phyloP scores from a whole-genome alignment of 1,140 invertebrate species.

The Papilio dardanus region DNA sequence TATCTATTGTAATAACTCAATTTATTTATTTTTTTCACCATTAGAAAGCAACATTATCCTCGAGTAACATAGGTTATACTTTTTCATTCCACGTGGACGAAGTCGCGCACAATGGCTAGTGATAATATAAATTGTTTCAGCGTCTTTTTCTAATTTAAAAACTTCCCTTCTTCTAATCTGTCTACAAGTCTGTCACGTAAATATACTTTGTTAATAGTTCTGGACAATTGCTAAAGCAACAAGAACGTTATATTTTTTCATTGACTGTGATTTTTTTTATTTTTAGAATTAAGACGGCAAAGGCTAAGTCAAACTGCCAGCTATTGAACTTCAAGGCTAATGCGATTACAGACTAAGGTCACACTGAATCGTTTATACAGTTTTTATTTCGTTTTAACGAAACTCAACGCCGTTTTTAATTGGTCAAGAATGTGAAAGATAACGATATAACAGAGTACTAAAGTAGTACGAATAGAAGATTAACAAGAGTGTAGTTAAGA shows the following conservation, averaged over 20 bases:
- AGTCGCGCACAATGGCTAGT: too few species aligned
- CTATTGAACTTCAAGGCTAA: conserved; percentile 32
- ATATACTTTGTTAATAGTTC: background rate
- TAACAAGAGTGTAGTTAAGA: background rate
- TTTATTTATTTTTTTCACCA: too few species aligned
- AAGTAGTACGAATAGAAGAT: background rate
- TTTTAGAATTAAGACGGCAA: conserved; percentile 26
- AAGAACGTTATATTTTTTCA: background rate
- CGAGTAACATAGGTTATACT: too few species aligned
- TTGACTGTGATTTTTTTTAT: conserved; percentile 27
- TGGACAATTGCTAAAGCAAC: background rate
- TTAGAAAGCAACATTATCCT: too few species aligned
- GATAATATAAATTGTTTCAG: too few species aligned
- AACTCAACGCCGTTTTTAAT: background rate
- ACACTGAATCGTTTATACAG: conserved; percentile 16
- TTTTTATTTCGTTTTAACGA: conserved; percentile 13
- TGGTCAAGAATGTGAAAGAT: background rate
- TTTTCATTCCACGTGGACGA: too few species aligned
- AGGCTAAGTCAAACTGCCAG: conserved; percentile 30
- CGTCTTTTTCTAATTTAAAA: too few species aligned
- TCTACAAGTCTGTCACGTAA: background rate
- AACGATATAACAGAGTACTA: background rate
- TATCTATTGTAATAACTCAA: too few species aligned
- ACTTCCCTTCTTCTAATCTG: background rate
- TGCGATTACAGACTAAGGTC: conserved; percentile 28